phyloP scores from a whole-genome alignment of 1,140 invertebrate genomes.

The Tetraneura akinire region DNA sequence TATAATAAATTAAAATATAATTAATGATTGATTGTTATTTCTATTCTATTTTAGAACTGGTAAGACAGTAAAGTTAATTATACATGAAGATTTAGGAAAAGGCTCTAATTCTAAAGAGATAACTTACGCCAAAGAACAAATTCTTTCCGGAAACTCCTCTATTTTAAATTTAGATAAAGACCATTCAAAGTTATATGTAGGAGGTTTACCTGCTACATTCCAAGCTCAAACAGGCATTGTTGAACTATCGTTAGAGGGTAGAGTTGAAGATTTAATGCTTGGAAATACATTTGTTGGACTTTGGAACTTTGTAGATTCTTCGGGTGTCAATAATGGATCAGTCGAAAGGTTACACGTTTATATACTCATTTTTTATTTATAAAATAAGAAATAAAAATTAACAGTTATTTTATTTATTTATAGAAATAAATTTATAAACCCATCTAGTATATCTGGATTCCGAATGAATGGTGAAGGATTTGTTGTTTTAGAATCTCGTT shows the following conservation, averaged over 20 bases:
- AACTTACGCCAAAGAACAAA: slow-evolving; percentile 63
- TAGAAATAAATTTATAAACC: slow-evolving; percentile 68
- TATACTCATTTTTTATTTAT: background rate
- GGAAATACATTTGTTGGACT: slow-evolving; percentile 86
- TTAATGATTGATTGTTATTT: background rate
- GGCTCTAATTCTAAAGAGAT: slow-evolving; percentile 65
- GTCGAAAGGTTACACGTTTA: slow-evolving; percentile 65
- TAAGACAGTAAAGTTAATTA: slow-evolving; percentile 75
- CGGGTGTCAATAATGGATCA: slow-evolving; percentile 67
- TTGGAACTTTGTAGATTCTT: slow-evolving; percentile 88
- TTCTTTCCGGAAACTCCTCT: slow-evolving; percentile 70
- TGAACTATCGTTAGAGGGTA: slow-evolving; percentile 79
- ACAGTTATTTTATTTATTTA: background rate
- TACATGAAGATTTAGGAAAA: slow-evolving; percentile 67
- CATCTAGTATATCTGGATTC: slow-evolving; percentile 69
- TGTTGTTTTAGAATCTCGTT: slow-evolving; percentile 67
- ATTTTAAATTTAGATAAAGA: slow-evolving; percentile 86
- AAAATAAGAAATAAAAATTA: background rate
- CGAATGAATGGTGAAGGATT: slow-evolving; percentile 87
- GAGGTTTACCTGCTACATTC: slow-evolving; percentile 76
- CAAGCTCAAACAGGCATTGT: slow-evolving; percentile 70
- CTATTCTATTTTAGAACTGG: slow-evolving; percentile 67
- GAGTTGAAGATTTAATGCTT: slow-evolving; percentile 86
- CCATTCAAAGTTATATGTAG: slow-evolving; percentile 85
- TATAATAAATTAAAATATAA: background rate